A percentile compares a stretch with the other conserved stretches of the same genome.
phyloP scores from a whole-genome alignment of 1,140 invertebrate species.

The Drosophila auraria region DNA sequence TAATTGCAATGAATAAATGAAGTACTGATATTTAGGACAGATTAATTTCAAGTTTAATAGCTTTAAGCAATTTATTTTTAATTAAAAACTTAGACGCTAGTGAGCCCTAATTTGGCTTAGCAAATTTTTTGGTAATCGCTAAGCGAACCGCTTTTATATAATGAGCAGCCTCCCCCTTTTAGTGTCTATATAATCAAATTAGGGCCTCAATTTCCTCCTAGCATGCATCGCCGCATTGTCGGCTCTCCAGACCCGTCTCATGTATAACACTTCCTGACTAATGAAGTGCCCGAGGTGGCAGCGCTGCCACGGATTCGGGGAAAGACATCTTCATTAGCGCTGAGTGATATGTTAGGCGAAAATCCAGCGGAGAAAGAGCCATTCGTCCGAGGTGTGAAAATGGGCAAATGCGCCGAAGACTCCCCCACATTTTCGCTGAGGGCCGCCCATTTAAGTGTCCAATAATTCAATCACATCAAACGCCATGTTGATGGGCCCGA shows the following conservation, averaged over 20 bases:
- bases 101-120: constrained; percentile 3
- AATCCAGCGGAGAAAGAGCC: constrained; percentile 37
- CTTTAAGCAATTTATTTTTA: too few species aligned
- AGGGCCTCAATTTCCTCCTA: constrained; percentile 39
- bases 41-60: too few species aligned
- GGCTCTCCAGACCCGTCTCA: constrained; percentile 11
- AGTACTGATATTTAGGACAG: too few species aligned
- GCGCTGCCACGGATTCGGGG: constrained; percentile 41
- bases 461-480: constrained; percentile 83
- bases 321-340: constrained; percentile 76
- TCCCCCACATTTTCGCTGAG: constrained; percentile 37
- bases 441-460: constrained; percentile 81
- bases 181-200: constrained; percentile 53
- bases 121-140: constrained; percentile 13
- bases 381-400: constrained; percentile 56
- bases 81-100: neutral
- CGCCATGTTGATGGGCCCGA: constrained; percentile 71
- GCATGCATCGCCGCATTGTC: constrained; percentile 22
- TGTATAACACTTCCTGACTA: constrained; percentile 79
- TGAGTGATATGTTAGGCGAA: constrained; percentile 57
- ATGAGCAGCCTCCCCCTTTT: constrained; percentile 4
- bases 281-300: constrained; percentile 60
- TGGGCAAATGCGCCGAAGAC: constrained; percentile 48
- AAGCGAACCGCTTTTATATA: constrained; percentile 21
- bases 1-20: too few species aligned